A percentile compares a stretch with the other conserved stretches of the same genome.
Conservation (phyloP, 2,888 invertebrate species). For the Drosophila subsilvestris region DNA sequence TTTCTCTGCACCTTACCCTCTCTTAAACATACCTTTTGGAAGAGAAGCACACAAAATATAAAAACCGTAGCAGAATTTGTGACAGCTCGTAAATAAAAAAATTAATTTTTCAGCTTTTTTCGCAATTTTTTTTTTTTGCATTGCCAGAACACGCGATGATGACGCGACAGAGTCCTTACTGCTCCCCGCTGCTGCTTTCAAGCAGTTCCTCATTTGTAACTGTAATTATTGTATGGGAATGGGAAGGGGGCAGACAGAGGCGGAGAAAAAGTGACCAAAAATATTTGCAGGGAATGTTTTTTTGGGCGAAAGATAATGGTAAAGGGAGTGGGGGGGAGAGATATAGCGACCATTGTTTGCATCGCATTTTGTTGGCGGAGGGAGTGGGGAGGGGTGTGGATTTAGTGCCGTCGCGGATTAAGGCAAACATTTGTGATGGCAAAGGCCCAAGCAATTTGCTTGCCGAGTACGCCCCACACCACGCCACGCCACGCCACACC, state of each 20-base stretch:
- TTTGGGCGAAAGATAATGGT: not conserved
- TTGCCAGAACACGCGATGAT: slow-evolving; percentile 69
- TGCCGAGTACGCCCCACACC: not conserved
- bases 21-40: not conserved
- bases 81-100: slow-evolving; percentile 79
- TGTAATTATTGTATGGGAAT: slow-evolving; percentile 57
- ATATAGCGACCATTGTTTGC: slow-evolving; percentile 60
- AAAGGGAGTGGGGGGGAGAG: no score
- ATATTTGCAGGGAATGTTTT: slow-evolving; percentile 31
- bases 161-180: slow-evolving; percentile 61
- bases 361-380: not conserved
- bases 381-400: slow-evolving; percentile 17
- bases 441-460: slow-evolving; percentile 53
- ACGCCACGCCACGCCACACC: not conserved
- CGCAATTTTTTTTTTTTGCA: slow-evolving; percentile 8
- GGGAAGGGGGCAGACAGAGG: slow-evolving; percentile 38
- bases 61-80: slow-evolving; percentile 51
- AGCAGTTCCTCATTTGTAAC: slow-evolving; percentile 32
- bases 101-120: slow-evolving; percentile 62
- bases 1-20: not conserved
- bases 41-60: slow-evolving; percentile 51
- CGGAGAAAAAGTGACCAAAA: slow-evolving; percentile 33
- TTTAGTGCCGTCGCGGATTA: slow-evolving; percentile 43
- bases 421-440: slow-evolving; percentile 56
- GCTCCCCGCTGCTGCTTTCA: slow-evolving; percentile 1